phyloP scores from a whole-genome alignment of 2,113 vertebrate species.

The Mionectes macconnelli region DNA sequence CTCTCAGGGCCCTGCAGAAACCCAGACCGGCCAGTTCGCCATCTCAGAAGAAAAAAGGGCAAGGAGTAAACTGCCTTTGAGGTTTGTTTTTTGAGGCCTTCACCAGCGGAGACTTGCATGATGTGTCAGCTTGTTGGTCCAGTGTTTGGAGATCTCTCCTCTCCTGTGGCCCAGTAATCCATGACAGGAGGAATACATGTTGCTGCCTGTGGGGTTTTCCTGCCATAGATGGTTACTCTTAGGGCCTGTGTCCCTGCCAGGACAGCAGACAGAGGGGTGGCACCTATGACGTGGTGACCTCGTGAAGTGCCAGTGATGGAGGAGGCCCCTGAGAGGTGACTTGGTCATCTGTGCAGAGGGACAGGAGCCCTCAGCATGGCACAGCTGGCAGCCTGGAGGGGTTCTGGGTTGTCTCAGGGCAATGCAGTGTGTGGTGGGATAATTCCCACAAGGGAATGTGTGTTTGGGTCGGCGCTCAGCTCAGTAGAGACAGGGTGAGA shows the following conservation, averaged over 20 bases:
- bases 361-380: background rate
- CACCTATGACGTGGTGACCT: rapidly evolving
- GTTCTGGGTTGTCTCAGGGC: background rate
- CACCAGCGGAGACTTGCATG: rapidly evolving
- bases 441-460: background rate
- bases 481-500: background rate
- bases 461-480: rapidly evolving
- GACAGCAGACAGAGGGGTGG: background rate
- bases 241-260: background rate
- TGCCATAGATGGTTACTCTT: background rate
- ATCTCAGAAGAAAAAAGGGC: background rate
- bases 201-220: background rate
- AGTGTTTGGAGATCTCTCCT: background rate
- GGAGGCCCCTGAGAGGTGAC: background rate
- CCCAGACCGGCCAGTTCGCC: background rate
- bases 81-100: background rate
- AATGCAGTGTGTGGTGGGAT: background rate
- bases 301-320: background rate
- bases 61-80: background rate
- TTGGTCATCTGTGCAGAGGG: background rate
- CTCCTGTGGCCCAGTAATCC: background rate
- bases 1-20: background rate
- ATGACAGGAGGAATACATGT: background rate
- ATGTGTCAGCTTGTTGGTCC: background rate
- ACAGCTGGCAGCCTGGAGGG: background rate